phyloP scores from a whole-genome alignment of 2,888 invertebrate species.

The Cepaea hortensis region DNA sequence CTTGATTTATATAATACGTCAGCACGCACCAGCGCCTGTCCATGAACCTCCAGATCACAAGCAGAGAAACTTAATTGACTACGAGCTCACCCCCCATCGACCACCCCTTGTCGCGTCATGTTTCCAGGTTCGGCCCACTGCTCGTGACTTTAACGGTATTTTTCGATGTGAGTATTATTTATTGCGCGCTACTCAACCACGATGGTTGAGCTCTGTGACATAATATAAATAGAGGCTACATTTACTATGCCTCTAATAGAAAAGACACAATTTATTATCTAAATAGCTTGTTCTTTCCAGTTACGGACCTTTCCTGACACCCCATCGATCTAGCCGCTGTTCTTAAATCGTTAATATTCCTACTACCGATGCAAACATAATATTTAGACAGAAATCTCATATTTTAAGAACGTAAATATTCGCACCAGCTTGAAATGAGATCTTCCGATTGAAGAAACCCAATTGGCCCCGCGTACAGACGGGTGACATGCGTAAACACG shows the following conservation, averaged over 20 bases:
- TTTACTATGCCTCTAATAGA: slow-evolving; percentile 37
- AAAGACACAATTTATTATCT: slow-evolving; percentile 45
- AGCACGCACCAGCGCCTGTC: background rate
- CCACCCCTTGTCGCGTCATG: slow-evolving; percentile 1
- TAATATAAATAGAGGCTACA: slow-evolving; percentile 20
- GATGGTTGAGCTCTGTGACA: slow-evolving; percentile 26
- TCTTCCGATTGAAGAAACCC: slow-evolving; percentile 47
- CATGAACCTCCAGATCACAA: background rate
- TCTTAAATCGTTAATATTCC: slow-evolving; percentile 42
- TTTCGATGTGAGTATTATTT: slow-evolving; percentile 8
- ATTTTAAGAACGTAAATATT: slow-evolving; percentile 48
- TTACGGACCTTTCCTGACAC: background rate
- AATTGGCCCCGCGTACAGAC: slow-evolving; percentile 44
- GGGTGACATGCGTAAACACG: slow-evolving; percentile 39
- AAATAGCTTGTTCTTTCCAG: slow-evolving; percentile 27
- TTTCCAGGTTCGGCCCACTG: slow-evolving; percentile 17
- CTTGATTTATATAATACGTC: slow-evolving; percentile 17
- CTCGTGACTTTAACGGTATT: slow-evolving; percentile 18
- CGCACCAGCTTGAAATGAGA: slow-evolving; percentile 49
- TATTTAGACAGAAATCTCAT: slow-evolving; percentile 48
- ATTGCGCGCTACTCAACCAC: background rate
- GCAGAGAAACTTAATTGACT: slow-evolving; percentile 24
- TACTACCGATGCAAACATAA: slow-evolving; percentile 35
- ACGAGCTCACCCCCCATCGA: background rate
- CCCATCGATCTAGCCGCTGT: slow-evolving; percentile 32